Conservation (phyloP, 1,140 invertebrate species). For the Eulimnadia texana region DNA sequence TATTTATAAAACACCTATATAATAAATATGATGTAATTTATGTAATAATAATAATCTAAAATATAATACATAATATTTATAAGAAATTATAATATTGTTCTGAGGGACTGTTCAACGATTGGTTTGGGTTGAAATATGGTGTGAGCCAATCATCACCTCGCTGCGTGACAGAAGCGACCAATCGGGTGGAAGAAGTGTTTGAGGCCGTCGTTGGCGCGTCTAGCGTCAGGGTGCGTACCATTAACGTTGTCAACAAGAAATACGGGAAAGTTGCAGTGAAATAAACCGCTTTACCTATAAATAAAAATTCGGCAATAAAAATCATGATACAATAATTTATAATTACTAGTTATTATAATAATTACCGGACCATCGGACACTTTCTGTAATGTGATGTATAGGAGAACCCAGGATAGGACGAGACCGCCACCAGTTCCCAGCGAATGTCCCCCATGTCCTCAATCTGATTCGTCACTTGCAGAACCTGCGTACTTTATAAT, state of each 20-base stretch:
- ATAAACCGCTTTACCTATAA: conserved; percentile 32
- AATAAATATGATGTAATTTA: too few relatives aligned
- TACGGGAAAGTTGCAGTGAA: conserved; percentile 36
- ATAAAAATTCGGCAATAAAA: too few relatives aligned
- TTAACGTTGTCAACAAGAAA: conserved; percentile 31
- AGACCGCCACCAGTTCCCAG: conserved; percentile 54
- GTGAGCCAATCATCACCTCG: conserved; percentile 22
- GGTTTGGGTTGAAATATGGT: not conserved
- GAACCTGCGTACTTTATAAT: conserved; percentile 31
- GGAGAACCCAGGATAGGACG: conserved; percentile 49
- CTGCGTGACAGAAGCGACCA: conserved; percentile 30
- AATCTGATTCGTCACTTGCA: conserved; percentile 40
- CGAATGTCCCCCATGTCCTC: conserved; percentile 47
- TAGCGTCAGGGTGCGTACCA: conserved; percentile 30
- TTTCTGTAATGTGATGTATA: conserved; percentile 53
- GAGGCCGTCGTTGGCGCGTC: conserved; percentile 30
- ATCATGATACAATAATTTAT: too few relatives aligned
- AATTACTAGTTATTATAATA: too few relatives aligned
- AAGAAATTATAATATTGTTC: too few relatives aligned
- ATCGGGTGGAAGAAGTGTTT: conserved; percentile 32
- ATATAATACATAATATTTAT: too few relatives aligned
- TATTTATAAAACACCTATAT: too few relatives aligned
- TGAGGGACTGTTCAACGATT: too few relatives aligned
- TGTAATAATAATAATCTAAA: too few relatives aligned
- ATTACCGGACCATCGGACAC: conserved; percentile 54